phyloP scores from a whole-genome alignment of 2,888 invertebrate genomes.

The Sarcophaga caerulescens region DNA sequence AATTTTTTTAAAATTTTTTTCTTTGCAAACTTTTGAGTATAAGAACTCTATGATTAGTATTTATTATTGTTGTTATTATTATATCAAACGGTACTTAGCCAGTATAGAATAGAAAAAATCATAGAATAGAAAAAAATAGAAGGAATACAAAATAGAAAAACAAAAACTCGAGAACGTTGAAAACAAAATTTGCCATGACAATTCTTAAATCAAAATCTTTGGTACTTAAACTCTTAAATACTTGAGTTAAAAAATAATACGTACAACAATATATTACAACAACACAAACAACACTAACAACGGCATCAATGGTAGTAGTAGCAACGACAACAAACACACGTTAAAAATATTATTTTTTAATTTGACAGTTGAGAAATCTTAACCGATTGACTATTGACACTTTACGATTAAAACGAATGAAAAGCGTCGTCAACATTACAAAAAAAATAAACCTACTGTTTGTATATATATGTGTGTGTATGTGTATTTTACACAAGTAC shows the following conservation, averaged over 20 bases:
- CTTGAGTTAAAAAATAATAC: not conserved
- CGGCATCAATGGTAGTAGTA: not conserved
- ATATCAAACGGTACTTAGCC: conserved; percentile 47
- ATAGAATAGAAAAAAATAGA: conserved; percentile 31
- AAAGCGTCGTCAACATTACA: conserved; percentile 67
- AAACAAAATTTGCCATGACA: conserved; percentile 4
- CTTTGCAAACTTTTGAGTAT: not conserved
- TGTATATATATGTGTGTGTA: not conserved
- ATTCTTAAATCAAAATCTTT: conserved; percentile 18
- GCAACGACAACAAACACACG: conserved; percentile 39
- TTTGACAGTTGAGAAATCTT: conserved; percentile 69
- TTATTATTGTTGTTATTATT: conserved; percentile 25
- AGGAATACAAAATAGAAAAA: not conserved
- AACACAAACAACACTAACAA: not conserved
- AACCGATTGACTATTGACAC: conserved; percentile 68
- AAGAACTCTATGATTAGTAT: no score
- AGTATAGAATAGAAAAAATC: conserved; percentile 26
- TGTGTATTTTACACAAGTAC: not conserved
- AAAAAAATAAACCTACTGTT: conserved; percentile 16
- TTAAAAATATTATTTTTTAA: conserved; percentile 67
- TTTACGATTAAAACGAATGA: conserved; percentile 67
- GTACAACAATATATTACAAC: not conserved
- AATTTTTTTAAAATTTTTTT: conserved; percentile 2
- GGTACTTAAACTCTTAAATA: conserved; percentile 30
- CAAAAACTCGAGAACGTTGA: no score